Conservation (phyloP, 2,797 vertebrate species). For the Pangasius djambal region DNA sequence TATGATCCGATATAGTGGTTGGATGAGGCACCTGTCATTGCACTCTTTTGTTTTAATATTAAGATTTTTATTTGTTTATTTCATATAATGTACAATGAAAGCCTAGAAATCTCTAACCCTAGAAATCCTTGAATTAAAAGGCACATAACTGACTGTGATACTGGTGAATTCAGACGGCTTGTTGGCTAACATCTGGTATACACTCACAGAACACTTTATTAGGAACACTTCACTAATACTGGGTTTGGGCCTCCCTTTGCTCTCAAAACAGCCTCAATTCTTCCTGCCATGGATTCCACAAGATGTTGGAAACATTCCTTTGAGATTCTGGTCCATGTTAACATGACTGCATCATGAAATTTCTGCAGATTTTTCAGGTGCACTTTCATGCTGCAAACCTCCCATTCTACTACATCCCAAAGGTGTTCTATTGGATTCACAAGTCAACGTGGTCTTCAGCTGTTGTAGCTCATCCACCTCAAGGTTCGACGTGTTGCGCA, state of each 20-base stretch:
- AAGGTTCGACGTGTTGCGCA: neutral
- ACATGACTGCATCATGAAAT: too few relatives aligned
- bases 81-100: neutral
- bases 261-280: neutral
- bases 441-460: neutral
- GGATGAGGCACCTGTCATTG: neutral
- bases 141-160: neutral
- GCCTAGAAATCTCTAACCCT: neutral
- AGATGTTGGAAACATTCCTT: neutral
- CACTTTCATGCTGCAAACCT: neutral
- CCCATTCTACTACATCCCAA: neutral
- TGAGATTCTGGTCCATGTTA: too few relatives aligned
- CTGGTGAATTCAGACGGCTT: neutral
- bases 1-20: neutral
- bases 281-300: neutral
- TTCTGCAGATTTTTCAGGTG: neutral
- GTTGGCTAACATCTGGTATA: neutral
- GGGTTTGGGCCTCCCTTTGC: neutral
- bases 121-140: neutral
- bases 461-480: neutral
- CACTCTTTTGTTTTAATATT: neutral
- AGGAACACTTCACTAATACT: neutral
- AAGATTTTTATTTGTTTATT: neutral
- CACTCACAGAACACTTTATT: neutral
- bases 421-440: neutral